A percentile compares a stretch with the other conserved stretches of the same genome.
Evolutionary conservation across 2,797 vertebrate genomes (phyloP).

Genomic region (Hirundo rustica): DNA sequence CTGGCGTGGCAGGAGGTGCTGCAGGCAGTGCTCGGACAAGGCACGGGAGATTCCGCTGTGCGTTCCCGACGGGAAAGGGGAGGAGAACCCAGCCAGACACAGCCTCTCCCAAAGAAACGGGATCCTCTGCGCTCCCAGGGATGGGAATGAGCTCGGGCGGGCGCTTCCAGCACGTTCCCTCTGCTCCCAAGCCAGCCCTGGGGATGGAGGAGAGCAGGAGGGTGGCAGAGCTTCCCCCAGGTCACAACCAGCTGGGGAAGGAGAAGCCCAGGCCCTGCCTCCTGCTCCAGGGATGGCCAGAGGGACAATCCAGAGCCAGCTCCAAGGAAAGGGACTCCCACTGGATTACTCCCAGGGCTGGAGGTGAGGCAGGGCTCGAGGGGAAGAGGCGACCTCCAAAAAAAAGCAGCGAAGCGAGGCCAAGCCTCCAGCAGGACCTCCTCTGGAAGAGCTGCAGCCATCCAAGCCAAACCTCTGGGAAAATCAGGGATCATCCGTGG

Average conservation of each 20-base stretch:
- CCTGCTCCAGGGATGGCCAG: neutral
- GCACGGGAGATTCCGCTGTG: slow-evolving; percentile 67
- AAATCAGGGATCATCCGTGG: rapidly evolving
- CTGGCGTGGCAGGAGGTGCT: slow-evolving; percentile 54
- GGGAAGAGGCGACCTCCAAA: neutral
- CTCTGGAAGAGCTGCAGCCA: neutral
- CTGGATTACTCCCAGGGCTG: neutral
- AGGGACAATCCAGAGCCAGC: neutral
- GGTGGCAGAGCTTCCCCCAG: neutral
- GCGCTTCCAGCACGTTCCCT: neutral
- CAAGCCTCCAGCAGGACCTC: neutral
- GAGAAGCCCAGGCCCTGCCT: neutral
- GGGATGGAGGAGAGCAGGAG: neutral
- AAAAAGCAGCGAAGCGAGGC: neutral
- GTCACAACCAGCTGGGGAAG: neutral
- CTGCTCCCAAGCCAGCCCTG: neutral
- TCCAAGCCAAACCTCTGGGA: neutral
- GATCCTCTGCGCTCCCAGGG: neutral
- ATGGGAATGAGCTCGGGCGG: rapidly evolving
- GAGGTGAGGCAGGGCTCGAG: neutral
- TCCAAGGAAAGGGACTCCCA: neutral
- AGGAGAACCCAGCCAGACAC: neutral
- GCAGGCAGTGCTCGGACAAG: slow-evolving; percentile 73
- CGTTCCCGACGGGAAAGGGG: slow-evolving; percentile 6
- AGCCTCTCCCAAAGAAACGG: neutral